phyloP scores from a whole-genome alignment of 2,888 invertebrate genomes.

The Augiades crinisus region DNA sequence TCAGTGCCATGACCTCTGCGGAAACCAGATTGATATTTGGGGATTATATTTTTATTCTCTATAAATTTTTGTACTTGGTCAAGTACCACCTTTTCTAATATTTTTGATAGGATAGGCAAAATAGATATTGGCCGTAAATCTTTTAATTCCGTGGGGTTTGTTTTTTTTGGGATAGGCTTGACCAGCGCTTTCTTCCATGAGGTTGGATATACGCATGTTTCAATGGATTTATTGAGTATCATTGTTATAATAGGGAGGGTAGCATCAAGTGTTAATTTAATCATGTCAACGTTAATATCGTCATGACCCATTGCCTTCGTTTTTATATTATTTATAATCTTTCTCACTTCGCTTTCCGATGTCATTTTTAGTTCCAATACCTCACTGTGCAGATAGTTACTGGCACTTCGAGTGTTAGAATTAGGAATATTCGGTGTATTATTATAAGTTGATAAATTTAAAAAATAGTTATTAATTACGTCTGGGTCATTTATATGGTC shows the following conservation, averaged over 20 bases:
- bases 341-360: neutral
- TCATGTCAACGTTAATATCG: slow-evolving; percentile 26
- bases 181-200: slow-evolving; percentile 36
- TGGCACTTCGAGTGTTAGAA: too few relatives aligned
- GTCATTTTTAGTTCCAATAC: neutral
- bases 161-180: slow-evolving; percentile 35
- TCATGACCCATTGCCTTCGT: slow-evolving; percentile 26
- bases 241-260: slow-evolving; percentile 23
- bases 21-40: slow-evolving; percentile 18
- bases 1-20: slow-evolving; percentile 18
- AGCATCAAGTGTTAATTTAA: slow-evolving; percentile 22
- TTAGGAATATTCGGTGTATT: too few relatives aligned
- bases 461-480: too few relatives aligned
- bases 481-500: too few relatives aligned
- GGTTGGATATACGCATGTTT: slow-evolving; percentile 25
- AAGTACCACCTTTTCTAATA: too few relatives aligned
- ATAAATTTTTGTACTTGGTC: too few relatives aligned
- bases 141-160: slow-evolving; percentile 16
- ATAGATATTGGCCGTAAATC: neutral
- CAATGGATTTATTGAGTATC: slow-evolving; percentile 27
- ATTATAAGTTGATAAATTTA: too few relatives aligned
- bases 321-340: slow-evolving; percentile 12
- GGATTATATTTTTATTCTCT: too few relatives aligned
- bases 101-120: too few relatives aligned
- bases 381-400: too few relatives aligned